phyloP scores from a whole-genome alignment of 2,113 vertebrate genomes.

The Pseudonaja textilis region DNA sequence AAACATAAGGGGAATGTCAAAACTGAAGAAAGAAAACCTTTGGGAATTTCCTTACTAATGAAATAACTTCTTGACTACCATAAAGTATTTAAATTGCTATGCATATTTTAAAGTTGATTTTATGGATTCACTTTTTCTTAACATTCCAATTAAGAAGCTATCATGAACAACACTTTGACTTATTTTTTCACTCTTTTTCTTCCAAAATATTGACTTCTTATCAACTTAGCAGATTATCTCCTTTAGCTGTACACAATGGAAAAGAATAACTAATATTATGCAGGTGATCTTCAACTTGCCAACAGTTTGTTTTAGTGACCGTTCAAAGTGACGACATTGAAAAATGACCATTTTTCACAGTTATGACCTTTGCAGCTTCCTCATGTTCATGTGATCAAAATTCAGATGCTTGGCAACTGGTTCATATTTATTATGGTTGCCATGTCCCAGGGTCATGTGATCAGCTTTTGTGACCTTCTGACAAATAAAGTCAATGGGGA shows the following conservation, averaged over 20 bases:
- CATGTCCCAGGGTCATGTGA: background rate
- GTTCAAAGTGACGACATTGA: background rate
- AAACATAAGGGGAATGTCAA: slow-evolving; percentile 33
- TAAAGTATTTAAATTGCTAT: slow-evolving; percentile 47
- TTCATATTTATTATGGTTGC: background rate
- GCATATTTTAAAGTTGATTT: slow-evolving; percentile 52
- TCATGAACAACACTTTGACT: background rate
- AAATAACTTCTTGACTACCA: slow-evolving; percentile 44
- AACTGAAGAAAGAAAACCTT: slow-evolving; percentile 42
- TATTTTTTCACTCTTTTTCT: background rate
- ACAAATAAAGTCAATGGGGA: background rate
- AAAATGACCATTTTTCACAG: background rate
- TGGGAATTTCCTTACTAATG: slow-evolving; percentile 31
- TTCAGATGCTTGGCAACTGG: background rate
- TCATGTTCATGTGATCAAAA: background rate
- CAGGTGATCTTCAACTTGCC: background rate
- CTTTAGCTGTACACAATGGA: background rate
- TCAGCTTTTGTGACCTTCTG: background rate
- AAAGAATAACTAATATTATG: background rate
- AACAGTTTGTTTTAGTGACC: background rate
- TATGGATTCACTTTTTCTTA: slow-evolving; percentile 52
- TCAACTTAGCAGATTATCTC: background rate
- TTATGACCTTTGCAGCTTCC: background rate
- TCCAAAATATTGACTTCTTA: background rate
- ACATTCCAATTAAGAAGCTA: background rate